Evolutionary conservation across 2,888 invertebrate species (phyloP).

Genomic region (Xestia rhomboidea): DNA sequence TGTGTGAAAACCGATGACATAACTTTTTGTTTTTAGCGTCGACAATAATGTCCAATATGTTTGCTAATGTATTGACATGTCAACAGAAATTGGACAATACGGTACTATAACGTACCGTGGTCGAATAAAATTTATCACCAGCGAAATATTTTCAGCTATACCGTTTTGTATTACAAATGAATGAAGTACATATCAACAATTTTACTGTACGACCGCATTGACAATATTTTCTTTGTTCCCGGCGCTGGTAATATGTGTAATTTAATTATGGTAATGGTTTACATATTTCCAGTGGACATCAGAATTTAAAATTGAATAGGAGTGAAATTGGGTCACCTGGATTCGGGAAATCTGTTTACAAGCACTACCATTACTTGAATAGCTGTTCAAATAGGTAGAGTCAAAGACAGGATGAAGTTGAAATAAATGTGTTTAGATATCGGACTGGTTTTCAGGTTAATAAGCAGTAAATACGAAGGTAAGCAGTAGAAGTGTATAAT

Average conservation of each 20-base stretch:
- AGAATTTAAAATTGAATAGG: constrained; percentile 27
- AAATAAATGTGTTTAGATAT: constrained; percentile 1
- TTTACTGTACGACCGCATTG: constrained; percentile 6
- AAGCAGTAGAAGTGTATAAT: not conserved
- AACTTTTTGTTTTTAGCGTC: constrained; percentile 35
- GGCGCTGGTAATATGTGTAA: constrained; percentile 25
- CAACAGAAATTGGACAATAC: constrained; percentile 56
- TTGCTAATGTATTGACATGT: constrained; percentile 59
- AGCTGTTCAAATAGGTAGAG: constrained; percentile 19
- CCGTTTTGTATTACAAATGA: constrained; percentile 36
- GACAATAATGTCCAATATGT: constrained; percentile 35
- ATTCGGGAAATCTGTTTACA: constrained; percentile 36
- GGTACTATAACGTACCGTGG: constrained; percentile 4
- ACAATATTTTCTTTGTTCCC: constrained; percentile 37
- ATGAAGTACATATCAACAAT: constrained; percentile 45
- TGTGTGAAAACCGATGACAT: constrained; percentile 17
- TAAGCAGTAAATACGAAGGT: not conserved
- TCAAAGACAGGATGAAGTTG: not conserved
- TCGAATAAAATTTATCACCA: constrained; percentile 48
- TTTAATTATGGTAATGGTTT: constrained; percentile 42
- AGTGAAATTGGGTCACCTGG: constrained; percentile 24
- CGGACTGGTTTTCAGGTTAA: not conserved
- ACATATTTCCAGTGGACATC: constrained; percentile 28
- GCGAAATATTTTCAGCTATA: constrained; percentile 39
- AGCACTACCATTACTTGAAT: constrained; percentile 22